A percentile compares a stretch with the other conserved stretches of the same genome.
These are phyloP conservation scores for Neoascia interrupta DNA, from an alignment of 2,888 invertebrate genomes.

Conservation along the genomic window DNA sequence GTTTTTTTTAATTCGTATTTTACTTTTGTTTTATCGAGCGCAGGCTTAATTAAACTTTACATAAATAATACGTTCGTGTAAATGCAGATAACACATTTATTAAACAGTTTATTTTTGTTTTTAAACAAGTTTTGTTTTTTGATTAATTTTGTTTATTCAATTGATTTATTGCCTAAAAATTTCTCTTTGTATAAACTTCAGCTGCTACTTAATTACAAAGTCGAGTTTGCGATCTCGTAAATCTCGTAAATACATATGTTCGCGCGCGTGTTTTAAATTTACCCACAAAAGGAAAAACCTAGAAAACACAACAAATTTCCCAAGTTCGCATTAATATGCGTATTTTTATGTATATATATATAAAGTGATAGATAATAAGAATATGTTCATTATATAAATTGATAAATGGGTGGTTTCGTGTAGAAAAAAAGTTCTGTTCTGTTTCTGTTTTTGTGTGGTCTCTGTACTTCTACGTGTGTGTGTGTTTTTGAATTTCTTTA, in stretches of 20 bases:
- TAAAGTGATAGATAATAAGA: conserved; percentile 48
- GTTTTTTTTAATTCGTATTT: neutral
- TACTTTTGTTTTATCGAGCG: conserved; percentile 14
- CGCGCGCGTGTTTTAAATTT: conserved; percentile 18
- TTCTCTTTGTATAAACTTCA: conserved; percentile 47
- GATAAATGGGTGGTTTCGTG: conserved; percentile 60
- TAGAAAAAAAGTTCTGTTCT: conserved; percentile 34
- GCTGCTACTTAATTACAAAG: conserved; percentile 56
- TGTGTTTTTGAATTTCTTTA: conserved; percentile 58
- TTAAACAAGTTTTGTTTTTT: conserved; percentile 10
- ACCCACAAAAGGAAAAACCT: conserved; percentile 21
- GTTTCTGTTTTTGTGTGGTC: conserved; percentile 7
- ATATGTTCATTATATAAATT: conserved; percentile 45
- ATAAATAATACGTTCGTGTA: conserved; percentile 54
- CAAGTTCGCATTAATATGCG: conserved; percentile 19
- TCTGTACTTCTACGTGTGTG: conserved; percentile 16
- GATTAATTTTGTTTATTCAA: conserved; percentile 36
- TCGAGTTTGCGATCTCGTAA: conserved; percentile 44
- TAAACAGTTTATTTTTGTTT: conserved; percentile 31
- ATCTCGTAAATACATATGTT: conserved; percentile 37
- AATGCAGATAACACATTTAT: conserved; percentile 60
- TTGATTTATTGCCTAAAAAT: conserved; percentile 51
- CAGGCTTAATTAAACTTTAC: conserved; percentile 23
- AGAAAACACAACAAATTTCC: conserved; percentile 32
- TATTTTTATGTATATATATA: conserved; percentile 17